A percentile compares a stretch with the other conserved stretches of the same genome.
Evolutionary conservation across 2,113 vertebrate species (phyloP).

Genomic region (Poecilia latipinna): DNA sequence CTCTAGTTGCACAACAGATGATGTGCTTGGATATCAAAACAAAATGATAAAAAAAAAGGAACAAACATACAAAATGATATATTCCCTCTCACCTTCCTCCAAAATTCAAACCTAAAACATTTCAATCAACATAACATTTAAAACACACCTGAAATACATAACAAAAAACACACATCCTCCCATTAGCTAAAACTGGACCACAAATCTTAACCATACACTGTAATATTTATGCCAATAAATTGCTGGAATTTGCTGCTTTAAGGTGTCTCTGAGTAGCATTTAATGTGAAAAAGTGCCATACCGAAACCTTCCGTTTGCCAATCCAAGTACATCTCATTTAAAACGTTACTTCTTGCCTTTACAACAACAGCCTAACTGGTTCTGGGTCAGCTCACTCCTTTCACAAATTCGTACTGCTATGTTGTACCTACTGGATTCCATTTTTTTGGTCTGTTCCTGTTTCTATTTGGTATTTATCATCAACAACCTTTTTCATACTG

Average conservation of each 20-base stretch:
- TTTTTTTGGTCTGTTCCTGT: background rate
- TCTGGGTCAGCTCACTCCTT: too few species aligned
- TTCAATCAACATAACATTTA: background rate
- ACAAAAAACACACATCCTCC: background rate
- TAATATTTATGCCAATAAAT: background rate
- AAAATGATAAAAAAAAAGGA: background rate
- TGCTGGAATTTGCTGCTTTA: background rate
- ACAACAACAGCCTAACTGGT: background rate
- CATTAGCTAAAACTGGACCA: background rate
- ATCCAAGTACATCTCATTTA: background rate
- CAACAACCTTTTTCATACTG: background rate
- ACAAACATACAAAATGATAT: background rate
- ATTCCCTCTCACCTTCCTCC: background rate
- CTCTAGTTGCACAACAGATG: conserved; percentile 52
- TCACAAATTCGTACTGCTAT: background rate
- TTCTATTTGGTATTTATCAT: background rate
- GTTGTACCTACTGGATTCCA: background rate
- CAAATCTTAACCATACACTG: background rate
- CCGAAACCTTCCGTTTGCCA: background rate
- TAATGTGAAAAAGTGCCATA: background rate
- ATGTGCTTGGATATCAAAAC: conserved; percentile 54
- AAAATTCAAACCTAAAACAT: background rate
- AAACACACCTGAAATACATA: too few species aligned
- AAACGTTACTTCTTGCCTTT: background rate
- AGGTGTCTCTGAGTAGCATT: background rate